phyloP scores from a whole-genome alignment of 1,140 invertebrate genomes.

The Drosophila funebris region DNA sequence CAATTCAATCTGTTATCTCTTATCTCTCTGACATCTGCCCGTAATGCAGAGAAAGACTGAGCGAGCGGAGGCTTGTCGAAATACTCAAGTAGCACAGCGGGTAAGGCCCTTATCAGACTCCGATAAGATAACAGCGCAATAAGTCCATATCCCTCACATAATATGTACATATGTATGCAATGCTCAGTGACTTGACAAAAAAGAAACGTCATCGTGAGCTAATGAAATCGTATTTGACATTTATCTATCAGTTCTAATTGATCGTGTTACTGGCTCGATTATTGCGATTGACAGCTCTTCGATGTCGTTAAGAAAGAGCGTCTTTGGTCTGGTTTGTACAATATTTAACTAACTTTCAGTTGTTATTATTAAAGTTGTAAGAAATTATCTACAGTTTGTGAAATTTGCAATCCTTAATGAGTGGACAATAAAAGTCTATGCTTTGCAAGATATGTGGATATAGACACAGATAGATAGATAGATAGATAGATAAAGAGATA shows the following conservation, averaged over 20 bases:
- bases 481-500: too few species aligned
- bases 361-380: too few species aligned
- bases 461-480: too few species aligned
- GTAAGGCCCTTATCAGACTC: slow-evolving; percentile 20
- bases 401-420: too few species aligned
- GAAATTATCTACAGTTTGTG: too few species aligned
- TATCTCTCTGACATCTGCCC: slow-evolving; percentile 18
- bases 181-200: slow-evolving; percentile 31
- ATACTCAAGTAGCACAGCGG: slow-evolving; percentile 20
- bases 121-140: slow-evolving; percentile 40
- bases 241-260: slow-evolving; percentile 21
- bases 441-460: too few species aligned
- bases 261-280: background rate
- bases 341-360: too few species aligned
- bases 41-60: background rate
- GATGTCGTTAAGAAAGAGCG: too few species aligned
- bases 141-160: background rate
- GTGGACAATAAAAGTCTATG: too few species aligned
- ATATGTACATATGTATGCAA: too few species aligned
- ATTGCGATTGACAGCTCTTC: background rate
- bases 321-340: too few species aligned
- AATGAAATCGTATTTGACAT: background rate
- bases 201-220: slow-evolving; percentile 18
- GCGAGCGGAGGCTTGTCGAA: slow-evolving; percentile 23
- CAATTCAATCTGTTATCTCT: background rate